A percentile compares a stretch with the other conserved stretches of the same genome.
Evolutionary conservation across 2,888 invertebrate species (phyloP).

Genomic region (Metacarcinus magister): DNA sequence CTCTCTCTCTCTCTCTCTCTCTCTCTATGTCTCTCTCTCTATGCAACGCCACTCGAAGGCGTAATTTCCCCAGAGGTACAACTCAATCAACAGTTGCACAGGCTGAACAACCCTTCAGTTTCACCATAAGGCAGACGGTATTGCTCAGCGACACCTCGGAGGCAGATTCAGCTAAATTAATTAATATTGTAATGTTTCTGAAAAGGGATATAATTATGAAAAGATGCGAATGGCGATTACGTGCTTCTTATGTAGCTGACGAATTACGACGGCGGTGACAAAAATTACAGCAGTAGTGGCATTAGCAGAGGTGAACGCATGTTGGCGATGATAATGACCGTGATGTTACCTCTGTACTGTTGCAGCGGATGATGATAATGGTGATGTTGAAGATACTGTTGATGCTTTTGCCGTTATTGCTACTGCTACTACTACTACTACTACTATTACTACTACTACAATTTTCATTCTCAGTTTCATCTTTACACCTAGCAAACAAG

Average conservation of each 20-base stretch:
- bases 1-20: slow-evolving; percentile 8
- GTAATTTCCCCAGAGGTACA: not conserved
- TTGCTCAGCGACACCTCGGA: too few relatives aligned
- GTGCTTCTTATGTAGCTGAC: not conserved
- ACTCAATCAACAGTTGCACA: not conserved
- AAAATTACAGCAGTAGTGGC: not conserved
- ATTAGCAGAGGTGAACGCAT: not conserved
- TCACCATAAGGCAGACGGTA: not conserved
- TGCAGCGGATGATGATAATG: not conserved
- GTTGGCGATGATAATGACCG: not conserved
- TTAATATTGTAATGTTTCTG: not conserved
- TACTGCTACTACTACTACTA: not conserved
- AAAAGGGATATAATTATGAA: not conserved
- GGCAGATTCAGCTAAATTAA: too few relatives aligned
- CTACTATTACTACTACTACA: not conserved
- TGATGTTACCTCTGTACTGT: not conserved
- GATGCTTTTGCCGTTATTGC: not conserved
- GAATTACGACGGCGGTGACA: not conserved
- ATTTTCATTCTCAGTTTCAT: too few relatives aligned
- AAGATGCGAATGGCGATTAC: not conserved
- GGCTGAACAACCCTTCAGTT: slow-evolving; percentile 1
- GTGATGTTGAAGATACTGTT: not conserved
- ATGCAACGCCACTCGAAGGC: not conserved
- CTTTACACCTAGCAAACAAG: too few relatives aligned
- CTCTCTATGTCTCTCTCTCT: not conserved